Evolutionary conservation across 2,113 vertebrate species (phyloP).

Genomic region (Girardinichthys multiradiatus): DNA sequence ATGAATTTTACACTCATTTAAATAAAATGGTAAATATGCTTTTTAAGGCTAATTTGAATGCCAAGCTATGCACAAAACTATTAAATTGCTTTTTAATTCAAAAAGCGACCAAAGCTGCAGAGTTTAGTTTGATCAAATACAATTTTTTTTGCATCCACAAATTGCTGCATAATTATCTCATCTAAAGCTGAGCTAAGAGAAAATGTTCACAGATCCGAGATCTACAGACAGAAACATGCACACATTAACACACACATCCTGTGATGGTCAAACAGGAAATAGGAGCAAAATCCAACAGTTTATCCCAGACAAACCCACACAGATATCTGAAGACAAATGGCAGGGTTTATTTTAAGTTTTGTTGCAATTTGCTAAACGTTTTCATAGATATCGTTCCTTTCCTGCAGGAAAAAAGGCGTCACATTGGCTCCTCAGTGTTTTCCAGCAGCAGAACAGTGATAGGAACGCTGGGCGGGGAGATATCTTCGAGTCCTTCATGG

Average conservation of each 20-base stretch:
- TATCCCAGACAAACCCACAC: constrained; percentile 10
- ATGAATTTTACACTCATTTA: too few species aligned
- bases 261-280: neutral
- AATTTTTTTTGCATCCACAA: too few species aligned
- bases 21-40: neutral
- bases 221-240: neutral
- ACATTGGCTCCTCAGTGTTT: constrained; percentile 14
- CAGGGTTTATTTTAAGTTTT: too few species aligned
- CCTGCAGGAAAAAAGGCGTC: constrained; percentile 18
- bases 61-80: neutral
- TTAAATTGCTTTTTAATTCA: too few species aligned
- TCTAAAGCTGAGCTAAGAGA: too few species aligned
- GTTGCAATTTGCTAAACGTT: neutral
- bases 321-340: constrained; percentile 19
- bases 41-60: neutral
- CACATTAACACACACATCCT: constrained; percentile 7
- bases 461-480: neutral
- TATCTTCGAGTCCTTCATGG: constrained; percentile 20
- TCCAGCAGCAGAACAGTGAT: constrained; percentile 25
- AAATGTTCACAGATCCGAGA: too few species aligned
- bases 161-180: too few species aligned
- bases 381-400: neutral
- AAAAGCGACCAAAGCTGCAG: too few species aligned
- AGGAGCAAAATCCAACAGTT: constrained; percentile 7
- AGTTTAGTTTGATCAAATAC: too few species aligned